Base-by-base conservation (phyloP, 2,888 invertebrate species). In the Tipula vernalis region DNA sequence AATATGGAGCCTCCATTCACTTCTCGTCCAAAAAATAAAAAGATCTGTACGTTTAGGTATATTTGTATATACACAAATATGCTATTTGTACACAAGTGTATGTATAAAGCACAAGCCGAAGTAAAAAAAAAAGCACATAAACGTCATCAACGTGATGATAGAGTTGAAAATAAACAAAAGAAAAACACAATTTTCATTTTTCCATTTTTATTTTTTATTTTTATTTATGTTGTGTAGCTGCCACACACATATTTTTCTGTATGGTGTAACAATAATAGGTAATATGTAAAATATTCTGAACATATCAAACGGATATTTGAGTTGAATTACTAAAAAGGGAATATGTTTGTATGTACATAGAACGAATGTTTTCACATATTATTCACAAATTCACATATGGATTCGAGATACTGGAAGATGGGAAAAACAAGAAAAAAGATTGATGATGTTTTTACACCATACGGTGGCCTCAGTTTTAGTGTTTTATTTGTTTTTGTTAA, bases 101-200 rank as follows among this genome's bases (percentile, higher is more conserved):
- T 15, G 15, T 6, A 51, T 51, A 51, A 51, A n/a, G 51, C 51
- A 51, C 51, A 71, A 28, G 28, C 71, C 28, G 71, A 71, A 28
- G 28, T 28, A 71, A 71, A 71, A 28, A 28, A n/a, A 71, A 71
- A 71, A 71, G 71, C 71, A 71, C 71, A 71, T 71, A 71, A 71
- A 71, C 71, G 71, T 71, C 71, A 71, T 71, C 71, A 71, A 71
- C 71, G 71, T 71, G 71, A 71, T 71, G 71, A 71, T 71, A 71
- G 71, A 71, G 71, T 71, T 71, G 71, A 71, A 71, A 71, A 71
- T 71, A 71, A 71, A 71, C 71, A 71, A 71, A 71, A 71, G 71
- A 71, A 71, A 71, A 71, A 71, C 71, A 71, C 71, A 71, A 71
- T 71, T 71, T 71, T 71, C 71, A 71, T 71, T 71, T 57, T 71